Evolutionary conservation across 1,140 invertebrate species (phyloP).

Genomic region (Fopius arisanus): DNA sequence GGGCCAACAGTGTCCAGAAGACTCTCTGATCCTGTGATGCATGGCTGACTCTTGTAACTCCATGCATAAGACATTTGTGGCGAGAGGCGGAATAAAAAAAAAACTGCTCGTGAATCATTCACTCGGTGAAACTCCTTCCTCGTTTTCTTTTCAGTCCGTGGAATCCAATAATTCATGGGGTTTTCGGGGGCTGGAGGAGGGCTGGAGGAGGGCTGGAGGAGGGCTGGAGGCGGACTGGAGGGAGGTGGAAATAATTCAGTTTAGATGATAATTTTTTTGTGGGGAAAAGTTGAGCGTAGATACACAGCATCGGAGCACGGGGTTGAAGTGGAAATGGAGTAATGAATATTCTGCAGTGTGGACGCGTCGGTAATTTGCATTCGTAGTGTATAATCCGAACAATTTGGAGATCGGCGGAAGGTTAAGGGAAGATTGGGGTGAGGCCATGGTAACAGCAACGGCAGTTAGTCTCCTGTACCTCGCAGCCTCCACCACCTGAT

Average conservation of each 20-base stretch:
- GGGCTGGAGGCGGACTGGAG: no score
- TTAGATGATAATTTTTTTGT: not conserved
- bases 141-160: not conserved
- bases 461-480: not conserved
- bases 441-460: not conserved
- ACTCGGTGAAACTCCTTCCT: not conserved
- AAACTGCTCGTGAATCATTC: not conserved
- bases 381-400: conserved; percentile 13
- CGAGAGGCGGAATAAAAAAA: not conserved
- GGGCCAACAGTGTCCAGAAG: not conserved
- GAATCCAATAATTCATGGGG: not conserved
- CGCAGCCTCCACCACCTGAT: not conserved
- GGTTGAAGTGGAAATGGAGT: not conserved
- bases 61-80: conserved; percentile 23
- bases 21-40: conserved; percentile 22
- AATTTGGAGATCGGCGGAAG: not conserved
- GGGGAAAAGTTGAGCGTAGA: not conserved
- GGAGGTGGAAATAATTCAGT: not conserved
- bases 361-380: conserved; percentile 1
- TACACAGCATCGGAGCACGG: not conserved
- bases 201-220: no score
- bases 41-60: conserved; percentile 23
- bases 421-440: not conserved
- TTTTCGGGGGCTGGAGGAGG: no score
- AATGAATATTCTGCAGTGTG: conserved; percentile 12